These are phyloP conservation scores for Machimus atricapillus DNA, from an alignment of 2,888 invertebrate species.

Conservation along the genomic window DNA sequence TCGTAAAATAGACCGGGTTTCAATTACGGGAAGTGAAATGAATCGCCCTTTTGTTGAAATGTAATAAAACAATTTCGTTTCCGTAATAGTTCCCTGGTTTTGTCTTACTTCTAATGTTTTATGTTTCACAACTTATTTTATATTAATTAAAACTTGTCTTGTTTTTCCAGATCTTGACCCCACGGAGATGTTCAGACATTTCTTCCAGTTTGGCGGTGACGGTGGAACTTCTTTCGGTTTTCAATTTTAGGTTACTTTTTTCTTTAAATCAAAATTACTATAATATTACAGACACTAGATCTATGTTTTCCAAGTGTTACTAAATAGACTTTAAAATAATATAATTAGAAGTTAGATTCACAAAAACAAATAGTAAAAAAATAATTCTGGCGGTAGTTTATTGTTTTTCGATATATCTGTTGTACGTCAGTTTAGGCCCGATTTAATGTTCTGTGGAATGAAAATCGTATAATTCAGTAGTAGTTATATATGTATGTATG, in stretches of 20 bases:
- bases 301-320: background rate
- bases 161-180: constrained; percentile 77
- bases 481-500: background rate
- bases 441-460: background rate
- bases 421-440: background rate
- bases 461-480: background rate
- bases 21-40: too few relatives aligned
- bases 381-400: background rate
- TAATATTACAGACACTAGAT: background rate
- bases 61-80: too few relatives aligned
- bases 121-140: background rate
- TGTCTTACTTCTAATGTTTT: background rate
- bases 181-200: constrained; percentile 83
- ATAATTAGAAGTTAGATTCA: background rate
- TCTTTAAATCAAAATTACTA: background rate
- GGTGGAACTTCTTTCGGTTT: constrained; percentile 62
- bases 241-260: constrained; percentile 52
- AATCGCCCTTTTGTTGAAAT: too few relatives aligned
- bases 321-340: background rate
- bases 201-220: constrained; percentile 72
- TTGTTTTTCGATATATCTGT: background rate
- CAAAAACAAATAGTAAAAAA: background rate
- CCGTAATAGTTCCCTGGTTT: too few relatives aligned
- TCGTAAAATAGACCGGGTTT: too few relatives aligned
- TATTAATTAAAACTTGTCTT: background rate